Conservation (phyloP, 2,888 invertebrate species). For the Ochropacha duplaris region DNA sequence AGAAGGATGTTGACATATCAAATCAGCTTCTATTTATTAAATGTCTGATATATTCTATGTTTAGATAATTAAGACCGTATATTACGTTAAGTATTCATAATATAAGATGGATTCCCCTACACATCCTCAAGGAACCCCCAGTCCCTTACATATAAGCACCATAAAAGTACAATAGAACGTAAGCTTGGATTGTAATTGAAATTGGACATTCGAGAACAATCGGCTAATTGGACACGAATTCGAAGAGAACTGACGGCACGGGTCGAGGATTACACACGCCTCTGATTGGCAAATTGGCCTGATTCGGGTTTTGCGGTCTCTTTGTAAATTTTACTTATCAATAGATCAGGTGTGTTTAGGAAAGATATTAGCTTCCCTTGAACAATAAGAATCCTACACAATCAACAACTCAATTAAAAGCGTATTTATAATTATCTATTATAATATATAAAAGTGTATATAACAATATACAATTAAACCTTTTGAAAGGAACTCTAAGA, state of each 20-base stretch:
- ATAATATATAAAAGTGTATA: no score
- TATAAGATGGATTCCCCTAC: neutral
- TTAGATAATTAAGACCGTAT: no score
- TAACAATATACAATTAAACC: no score
- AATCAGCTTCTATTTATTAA: no score
- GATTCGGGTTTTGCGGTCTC: conserved; percentile 28
- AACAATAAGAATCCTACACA: neutral
- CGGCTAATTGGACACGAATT: conserved; percentile 24
- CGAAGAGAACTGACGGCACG: conserved; percentile 13
- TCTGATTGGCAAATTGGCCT: conserved; percentile 24
- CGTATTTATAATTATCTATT: no score
- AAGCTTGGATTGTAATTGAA: conserved; percentile 34
- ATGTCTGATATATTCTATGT: no score
- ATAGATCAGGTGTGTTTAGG: neutral
- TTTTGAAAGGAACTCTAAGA: no score
- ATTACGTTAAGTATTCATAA: neutral
- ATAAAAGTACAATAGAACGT: conserved; percentile 10
- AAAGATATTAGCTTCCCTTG: neutral
- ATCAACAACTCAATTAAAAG: no score
- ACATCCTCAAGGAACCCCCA: neutral
- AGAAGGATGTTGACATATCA: no score
- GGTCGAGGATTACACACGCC: conserved; percentile 22
- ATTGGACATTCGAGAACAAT: conserved; percentile 30
- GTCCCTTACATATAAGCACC: neutral
- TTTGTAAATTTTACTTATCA: conserved; percentile 19